Evolutionary conservation across 2,797 vertebrate genomes (phyloP).

Genomic region (Oreonectes daqikongensis): DNA sequence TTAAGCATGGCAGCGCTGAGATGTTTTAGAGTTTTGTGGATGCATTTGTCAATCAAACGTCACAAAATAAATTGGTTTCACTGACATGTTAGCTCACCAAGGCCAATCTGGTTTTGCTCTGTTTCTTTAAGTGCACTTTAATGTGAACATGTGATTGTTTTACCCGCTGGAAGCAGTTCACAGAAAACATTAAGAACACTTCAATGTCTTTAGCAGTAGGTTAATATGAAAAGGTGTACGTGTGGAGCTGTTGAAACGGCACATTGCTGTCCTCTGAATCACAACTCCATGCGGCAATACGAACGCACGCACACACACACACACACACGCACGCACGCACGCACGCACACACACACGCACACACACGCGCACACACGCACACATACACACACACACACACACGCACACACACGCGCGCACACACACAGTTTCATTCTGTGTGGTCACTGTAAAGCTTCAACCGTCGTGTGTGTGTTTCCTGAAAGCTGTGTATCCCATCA

Average conservation of each 20-base stretch:
- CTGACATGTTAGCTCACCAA: constrained; percentile 28
- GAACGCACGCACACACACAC: constrained; percentile 29
- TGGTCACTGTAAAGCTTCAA: constrained; percentile 10
- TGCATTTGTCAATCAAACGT: constrained; percentile 23
- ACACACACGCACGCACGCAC: constrained; percentile 15
- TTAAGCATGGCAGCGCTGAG: background rate
- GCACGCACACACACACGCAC: background rate
- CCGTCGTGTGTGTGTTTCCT: constrained; percentile 8
- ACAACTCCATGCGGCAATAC: constrained; percentile 43
- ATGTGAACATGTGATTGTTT: constrained; percentile 57
- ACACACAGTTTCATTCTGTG: constrained; percentile 30
- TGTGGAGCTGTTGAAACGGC: constrained; percentile 53
- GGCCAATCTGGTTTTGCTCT: constrained; percentile 52
- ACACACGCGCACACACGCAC: no score
- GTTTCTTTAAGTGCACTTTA: constrained; percentile 45
- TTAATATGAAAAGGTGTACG: constrained; percentile 51
- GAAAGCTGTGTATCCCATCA: constrained; percentile 14
- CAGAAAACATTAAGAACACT: constrained; percentile 44
- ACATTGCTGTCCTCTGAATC: constrained; percentile 51
- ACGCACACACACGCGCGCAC: no score
- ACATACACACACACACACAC: no score
- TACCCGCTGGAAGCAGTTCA: constrained; percentile 50
- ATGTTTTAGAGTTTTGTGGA: constrained; percentile 7
- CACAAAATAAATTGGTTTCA: constrained; percentile 40
- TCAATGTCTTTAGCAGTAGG: constrained; percentile 45